phyloP scores from a whole-genome alignment of 2,113 vertebrate species.

The Stercorarius parasiticus region DNA sequence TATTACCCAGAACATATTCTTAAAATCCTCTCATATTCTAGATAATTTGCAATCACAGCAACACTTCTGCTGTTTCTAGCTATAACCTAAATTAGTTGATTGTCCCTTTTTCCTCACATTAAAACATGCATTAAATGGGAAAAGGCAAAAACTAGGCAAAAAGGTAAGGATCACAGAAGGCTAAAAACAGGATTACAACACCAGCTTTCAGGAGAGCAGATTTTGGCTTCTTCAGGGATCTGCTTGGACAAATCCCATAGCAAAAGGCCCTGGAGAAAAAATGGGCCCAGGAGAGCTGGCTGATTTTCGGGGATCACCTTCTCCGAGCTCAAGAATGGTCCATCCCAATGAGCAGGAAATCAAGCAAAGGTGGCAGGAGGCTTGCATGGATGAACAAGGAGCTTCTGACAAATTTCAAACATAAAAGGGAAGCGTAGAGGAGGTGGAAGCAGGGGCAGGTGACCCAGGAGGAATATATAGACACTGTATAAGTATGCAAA shows the following conservation, averaged over 20 bases:
- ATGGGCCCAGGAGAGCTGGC: background rate
- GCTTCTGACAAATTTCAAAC: background rate
- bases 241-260: background rate
- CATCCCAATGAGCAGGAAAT: background rate
- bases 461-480: background rate
- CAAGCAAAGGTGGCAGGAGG: background rate
- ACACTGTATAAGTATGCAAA: background rate
- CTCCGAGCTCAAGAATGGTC: background rate
- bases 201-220: background rate
- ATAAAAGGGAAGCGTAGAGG: background rate
- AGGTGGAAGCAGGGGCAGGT: background rate
- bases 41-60: background rate
- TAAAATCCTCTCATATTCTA: background rate
- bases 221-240: background rate
- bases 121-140: background rate
- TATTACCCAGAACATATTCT: background rate
- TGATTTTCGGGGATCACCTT: background rate
- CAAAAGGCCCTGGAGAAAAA: background rate
- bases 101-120: background rate
- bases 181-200: background rate
- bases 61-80: background rate
- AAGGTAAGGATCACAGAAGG: background rate
- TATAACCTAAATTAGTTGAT: background rate
- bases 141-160: background rate
- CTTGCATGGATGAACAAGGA: background rate